Evolutionary conservation across 2,888 invertebrate genomes (phyloP), one percentile per base, ranked within the genome.

Genomic region (Ditylenchus weischeri): DNA sequence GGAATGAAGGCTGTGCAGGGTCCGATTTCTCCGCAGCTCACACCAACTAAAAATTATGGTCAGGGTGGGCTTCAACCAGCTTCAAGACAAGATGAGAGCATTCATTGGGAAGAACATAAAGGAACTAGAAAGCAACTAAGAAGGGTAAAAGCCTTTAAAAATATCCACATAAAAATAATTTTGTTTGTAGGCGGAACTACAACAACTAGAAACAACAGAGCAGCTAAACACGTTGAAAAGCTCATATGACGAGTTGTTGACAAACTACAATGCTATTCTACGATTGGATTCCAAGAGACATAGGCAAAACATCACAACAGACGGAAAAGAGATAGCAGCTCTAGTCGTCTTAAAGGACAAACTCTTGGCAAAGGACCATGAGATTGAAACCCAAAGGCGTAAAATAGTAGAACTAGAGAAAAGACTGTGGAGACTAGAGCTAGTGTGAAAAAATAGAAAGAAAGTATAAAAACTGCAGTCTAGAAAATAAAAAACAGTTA

Each of bases 281-380:
- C 29, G 57, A 23, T 19, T 63, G 11, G 64, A 69, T 11, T 57
- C 7, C 36, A 36, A 51, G 43, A 51, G 23, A 21, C 7, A 36
- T 43, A 43, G 15, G 15, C 36, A 47, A 54, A 19, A 43, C 11
- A 0, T n/a, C 18, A 58, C 50, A 50, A 50, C 51, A 35, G 71
- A 66, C 18, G 47, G 47, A 18, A 59, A 62, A 21, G 69, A 67
- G 36, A 68, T 54, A 49, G 69, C 70, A 23, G 74, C 70, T 0
- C 70, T 80, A 19, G 68, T 71, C 4, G 69, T 79, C n/a, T 68
- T 80, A 19, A 71, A 71, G 1, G 80, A 80, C 62, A 80, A 80
- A 65, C 64, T 80, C 18, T 65, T 65, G 29, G 78, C 76, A 0
- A 80, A 78, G 60, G 78, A 80, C 62, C 62, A 72, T 54, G 79